Conservation (phyloP, 2,888 invertebrate species). For the Rotaria sp. region DNA sequence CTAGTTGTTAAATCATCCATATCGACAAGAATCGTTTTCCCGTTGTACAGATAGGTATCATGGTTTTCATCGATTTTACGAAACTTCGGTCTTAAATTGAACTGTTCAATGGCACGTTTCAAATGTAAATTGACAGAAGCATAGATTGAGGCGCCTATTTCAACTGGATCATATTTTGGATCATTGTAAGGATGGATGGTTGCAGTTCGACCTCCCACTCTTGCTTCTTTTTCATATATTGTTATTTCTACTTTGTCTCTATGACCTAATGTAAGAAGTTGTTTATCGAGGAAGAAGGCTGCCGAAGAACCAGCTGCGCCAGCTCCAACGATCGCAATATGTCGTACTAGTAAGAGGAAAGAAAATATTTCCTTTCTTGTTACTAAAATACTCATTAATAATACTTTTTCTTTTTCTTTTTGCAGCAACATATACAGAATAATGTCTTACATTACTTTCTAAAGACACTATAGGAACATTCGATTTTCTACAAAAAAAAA, state of each 20-base stretch:
- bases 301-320: neutral
- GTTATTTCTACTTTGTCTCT: neutral
- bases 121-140: neutral
- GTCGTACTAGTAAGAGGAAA: neutral
- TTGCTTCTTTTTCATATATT: neutral
- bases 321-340: neutral
- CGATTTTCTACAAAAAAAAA: too few species aligned
- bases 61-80: neutral
- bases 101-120: neutral
- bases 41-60: neutral
- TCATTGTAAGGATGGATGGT: neutral
- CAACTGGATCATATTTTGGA: neutral
- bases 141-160: neutral
- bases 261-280: neutral
- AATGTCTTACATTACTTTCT: too few species aligned
- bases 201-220: neutral
- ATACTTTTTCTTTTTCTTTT: too few species aligned
- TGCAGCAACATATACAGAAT: too few species aligned
- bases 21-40: neutral
- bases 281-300: neutral
- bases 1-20: neutral
- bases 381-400: too few species aligned
- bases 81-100: neutral
- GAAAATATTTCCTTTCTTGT: too few species aligned
- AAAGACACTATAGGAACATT: too few species aligned